A percentile compares a stretch with the other conserved stretches of the same genome.
phyloP scores from a whole-genome alignment of 2,888 invertebrate genomes.

The Calephelis perditalis region DNA sequence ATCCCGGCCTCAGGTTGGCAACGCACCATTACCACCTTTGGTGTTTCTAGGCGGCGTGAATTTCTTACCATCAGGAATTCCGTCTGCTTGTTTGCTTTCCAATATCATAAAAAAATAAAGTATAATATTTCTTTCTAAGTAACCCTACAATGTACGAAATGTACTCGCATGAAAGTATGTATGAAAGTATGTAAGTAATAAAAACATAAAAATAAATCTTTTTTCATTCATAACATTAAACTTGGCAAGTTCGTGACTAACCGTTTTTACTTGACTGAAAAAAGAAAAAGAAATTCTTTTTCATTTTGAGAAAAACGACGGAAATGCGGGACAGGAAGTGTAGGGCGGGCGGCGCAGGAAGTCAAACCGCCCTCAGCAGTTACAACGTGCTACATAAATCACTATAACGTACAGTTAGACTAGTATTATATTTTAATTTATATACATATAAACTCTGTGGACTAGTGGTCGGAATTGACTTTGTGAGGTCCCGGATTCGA shows the following conservation, averaged over 20 bases:
- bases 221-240: constrained; percentile 6
- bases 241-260: constrained; percentile 7
- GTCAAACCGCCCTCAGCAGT: constrained; percentile 45
- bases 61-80: too few relatives aligned
- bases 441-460: not conserved
- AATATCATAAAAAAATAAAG: too few relatives aligned
- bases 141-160: too few relatives aligned
- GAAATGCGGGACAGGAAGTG: constrained; percentile 50
- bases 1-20: too few relatives aligned
- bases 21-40: too few relatives aligned
- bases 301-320: constrained; percentile 50
- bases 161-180: not conserved
- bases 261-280: constrained; percentile 5
- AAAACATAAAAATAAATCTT: constrained; percentile 10
- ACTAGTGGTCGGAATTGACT: too few relatives aligned
- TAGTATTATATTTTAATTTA: constrained; percentile 3
- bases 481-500: too few relatives aligned
- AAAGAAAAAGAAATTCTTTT: constrained; percentile 28
- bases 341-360: constrained; percentile 47
- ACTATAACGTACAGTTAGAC: constrained; percentile 39
- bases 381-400: constrained; percentile 56
- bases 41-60: not conserved
- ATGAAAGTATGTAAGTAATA: not conserved
- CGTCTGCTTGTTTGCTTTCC: too few relatives aligned
- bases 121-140: too few relatives aligned